phyloP scores from a whole-genome alignment of 37 sponge, comb jelly and placozoan genomes.

The Bolinopsis microptera region DNA sequence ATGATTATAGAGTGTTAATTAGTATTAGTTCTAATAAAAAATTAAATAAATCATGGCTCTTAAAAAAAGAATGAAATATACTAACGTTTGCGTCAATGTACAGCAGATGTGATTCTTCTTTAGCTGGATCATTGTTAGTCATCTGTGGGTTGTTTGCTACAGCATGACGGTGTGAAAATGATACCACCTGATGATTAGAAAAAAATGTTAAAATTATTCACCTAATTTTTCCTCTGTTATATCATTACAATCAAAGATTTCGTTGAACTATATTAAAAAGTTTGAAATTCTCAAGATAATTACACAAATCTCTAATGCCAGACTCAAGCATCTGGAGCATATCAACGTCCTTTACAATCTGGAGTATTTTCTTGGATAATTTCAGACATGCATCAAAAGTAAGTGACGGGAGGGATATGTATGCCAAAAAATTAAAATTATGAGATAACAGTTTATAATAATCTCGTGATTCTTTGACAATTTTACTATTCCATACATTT shows the following conservation, averaged over 20 bases:
- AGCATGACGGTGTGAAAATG: slow-evolving; percentile 57
- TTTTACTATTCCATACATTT: too few species aligned
- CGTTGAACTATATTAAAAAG: too few species aligned
- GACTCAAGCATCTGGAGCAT: slow-evolving; percentile 46
- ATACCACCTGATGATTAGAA: slow-evolving; percentile 6
- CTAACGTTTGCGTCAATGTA: slow-evolving; percentile 60
- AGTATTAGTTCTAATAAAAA: background rate
- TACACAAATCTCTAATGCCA: slow-evolving; percentile 46
- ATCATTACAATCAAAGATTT: too few species aligned
- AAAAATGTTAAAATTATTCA: too few species aligned
- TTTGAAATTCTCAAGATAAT: too few species aligned
- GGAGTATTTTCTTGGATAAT: slow-evolving; percentile 9
- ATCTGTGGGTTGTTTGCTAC: slow-evolving; percentile 48
- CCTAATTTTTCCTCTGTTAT: too few species aligned
- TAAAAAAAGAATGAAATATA: background rate
- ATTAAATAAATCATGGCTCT: too few species aligned
- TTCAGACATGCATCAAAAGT: slow-evolving; percentile 63
- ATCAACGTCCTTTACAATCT: slow-evolving; percentile 58
- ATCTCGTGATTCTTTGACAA: too few species aligned
- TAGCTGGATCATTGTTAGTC: background rate
- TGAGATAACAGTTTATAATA: too few species aligned
- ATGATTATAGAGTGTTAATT: background rate
- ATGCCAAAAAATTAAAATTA: too few species aligned
- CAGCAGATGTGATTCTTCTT: slow-evolving; percentile 24
- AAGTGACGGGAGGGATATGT: slow-evolving; percentile 12